Conservation (phyloP, 2,888 invertebrate genomes). For the Torymus texanus region DNA sequence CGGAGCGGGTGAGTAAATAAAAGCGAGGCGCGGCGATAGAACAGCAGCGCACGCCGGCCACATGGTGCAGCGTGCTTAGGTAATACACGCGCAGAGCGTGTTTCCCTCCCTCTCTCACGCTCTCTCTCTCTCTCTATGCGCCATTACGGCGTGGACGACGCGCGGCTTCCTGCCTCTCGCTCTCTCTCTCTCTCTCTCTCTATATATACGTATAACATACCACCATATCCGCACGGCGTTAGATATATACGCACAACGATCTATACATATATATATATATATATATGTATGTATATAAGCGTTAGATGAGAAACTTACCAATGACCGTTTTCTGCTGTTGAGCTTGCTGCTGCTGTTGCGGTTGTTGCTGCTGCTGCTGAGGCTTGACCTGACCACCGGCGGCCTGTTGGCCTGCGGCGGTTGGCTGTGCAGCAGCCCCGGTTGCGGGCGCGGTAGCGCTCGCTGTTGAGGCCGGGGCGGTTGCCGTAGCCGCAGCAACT, state of each 20-base stretch:
- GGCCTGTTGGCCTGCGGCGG: background rate
- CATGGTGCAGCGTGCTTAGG: constrained; percentile 45
- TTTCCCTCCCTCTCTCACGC: constrained; percentile 14
- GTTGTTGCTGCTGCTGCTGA: constrained; percentile 41
- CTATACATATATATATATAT: no score
- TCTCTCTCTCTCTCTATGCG: constrained; percentile 20
- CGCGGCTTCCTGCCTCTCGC: background rate
- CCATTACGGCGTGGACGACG: constrained; percentile 55
- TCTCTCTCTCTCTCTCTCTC: background rate
- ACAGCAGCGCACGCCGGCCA: constrained; percentile 34
- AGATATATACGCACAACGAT: no score
- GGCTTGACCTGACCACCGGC: constrained; percentile 7
- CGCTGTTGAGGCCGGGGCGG: background rate
- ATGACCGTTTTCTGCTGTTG: constrained; percentile 60
- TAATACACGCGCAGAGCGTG: constrained; percentile 25
- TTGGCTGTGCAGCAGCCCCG: constrained; percentile 78
- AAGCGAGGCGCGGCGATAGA: background rate
- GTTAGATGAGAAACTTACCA: constrained; percentile 55
- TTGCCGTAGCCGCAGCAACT: constrained; percentile 19
- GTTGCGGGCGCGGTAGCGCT: constrained; percentile 79
- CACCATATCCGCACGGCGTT: no score
- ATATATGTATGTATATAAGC: no score
- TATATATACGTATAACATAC: no score
- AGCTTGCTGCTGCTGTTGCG: constrained; percentile 50
- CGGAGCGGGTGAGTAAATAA: background rate